A percentile compares a stretch with the other conserved stretches of the same genome.
Conservation (phyloP, 2,797 vertebrate genomes). For the Arnoldichthys spilopterus region DNA sequence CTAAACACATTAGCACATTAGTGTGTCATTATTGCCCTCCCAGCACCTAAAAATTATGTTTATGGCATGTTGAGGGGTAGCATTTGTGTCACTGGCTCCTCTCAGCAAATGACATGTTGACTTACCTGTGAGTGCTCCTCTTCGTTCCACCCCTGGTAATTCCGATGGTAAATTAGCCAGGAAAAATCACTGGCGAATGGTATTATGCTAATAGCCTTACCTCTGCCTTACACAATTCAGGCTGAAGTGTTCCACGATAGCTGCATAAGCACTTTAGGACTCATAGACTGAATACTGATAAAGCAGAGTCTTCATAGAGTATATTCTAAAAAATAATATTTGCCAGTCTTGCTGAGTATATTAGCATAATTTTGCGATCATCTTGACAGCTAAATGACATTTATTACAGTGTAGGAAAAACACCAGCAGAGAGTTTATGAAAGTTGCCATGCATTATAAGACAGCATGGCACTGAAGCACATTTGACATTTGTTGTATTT, state of each 20-base stretch:
- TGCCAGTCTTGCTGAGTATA: slow-evolving; percentile 37
- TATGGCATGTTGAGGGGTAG: slow-evolving; percentile 45
- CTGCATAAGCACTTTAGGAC: slow-evolving; percentile 48
- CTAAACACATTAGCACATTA: slow-evolving; percentile 52
- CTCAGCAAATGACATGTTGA: slow-evolving; percentile 52
- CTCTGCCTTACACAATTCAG: slow-evolving; percentile 54
- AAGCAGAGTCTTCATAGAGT: slow-evolving; percentile 18
- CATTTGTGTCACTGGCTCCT: slow-evolving; percentile 38
- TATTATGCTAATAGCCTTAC: slow-evolving; percentile 63
- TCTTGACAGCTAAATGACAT: slow-evolving; percentile 47
- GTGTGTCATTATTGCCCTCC: slow-evolving; percentile 37
- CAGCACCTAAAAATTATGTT: slow-evolving; percentile 45
- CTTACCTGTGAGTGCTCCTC: slow-evolving; percentile 49
- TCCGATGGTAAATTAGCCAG: slow-evolving; percentile 60
- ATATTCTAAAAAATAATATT: slow-evolving; percentile 24
- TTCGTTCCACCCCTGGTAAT: slow-evolving; percentile 47
- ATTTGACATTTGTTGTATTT: slow-evolving; percentile 14
- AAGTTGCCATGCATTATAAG: slow-evolving; percentile 10
- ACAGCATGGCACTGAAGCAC: slow-evolving; percentile 9
- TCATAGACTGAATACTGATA: slow-evolving; percentile 52
- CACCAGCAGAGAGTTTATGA: slow-evolving; percentile 4
- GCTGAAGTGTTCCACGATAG: slow-evolving; percentile 55
- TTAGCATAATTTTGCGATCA: slow-evolving; percentile 47
- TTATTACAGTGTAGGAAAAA: slow-evolving; percentile 38
- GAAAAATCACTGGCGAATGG: slow-evolving; percentile 55